Conservation (phyloP, 2,888 invertebrate genomes). For the Morpho achilles region DNA sequence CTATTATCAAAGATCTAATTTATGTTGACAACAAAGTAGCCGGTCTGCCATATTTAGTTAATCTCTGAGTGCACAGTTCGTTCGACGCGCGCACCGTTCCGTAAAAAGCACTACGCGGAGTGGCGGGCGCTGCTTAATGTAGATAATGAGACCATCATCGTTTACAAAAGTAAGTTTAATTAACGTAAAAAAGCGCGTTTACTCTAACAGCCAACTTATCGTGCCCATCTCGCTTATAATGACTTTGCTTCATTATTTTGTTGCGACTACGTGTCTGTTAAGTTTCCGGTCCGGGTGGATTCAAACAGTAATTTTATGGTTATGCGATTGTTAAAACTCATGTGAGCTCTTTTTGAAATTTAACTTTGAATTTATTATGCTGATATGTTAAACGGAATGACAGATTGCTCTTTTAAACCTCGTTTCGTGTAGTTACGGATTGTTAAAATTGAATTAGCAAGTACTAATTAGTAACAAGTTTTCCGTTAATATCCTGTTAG, state of each 20-base stretch:
- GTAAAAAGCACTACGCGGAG: conserved; percentile 47
- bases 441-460: not conserved
- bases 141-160: conserved; percentile 67
- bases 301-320: conserved; percentile 45
- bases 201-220: conserved; percentile 52
- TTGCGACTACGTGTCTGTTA: conserved; percentile 57
- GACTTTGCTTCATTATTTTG: conserved; percentile 76
- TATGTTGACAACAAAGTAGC: no score
- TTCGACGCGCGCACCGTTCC: conserved; percentile 43
- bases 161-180: conserved; percentile 76
- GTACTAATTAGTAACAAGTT: not conserved
- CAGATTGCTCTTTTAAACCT: conserved; percentile 2
- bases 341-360: conserved; percentile 16
- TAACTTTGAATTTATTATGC: conserved; percentile 16
- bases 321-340: conserved; percentile 18
- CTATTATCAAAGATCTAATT: no score
- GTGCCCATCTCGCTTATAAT: conserved; percentile 46
- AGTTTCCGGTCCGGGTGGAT: conserved; percentile 57
- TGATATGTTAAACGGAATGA: conserved; percentile 6
- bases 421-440: not conserved
- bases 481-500: not conserved
- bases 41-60: not conserved
- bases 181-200: conserved; percentile 77
- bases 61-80: conserved; percentile 5
- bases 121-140: conserved; percentile 48